A percentile compares a stretch with the other conserved stretches of the same genome.
Conservation (phyloP, 2,888 invertebrate species). For the Oligia latruncula region DNA sequence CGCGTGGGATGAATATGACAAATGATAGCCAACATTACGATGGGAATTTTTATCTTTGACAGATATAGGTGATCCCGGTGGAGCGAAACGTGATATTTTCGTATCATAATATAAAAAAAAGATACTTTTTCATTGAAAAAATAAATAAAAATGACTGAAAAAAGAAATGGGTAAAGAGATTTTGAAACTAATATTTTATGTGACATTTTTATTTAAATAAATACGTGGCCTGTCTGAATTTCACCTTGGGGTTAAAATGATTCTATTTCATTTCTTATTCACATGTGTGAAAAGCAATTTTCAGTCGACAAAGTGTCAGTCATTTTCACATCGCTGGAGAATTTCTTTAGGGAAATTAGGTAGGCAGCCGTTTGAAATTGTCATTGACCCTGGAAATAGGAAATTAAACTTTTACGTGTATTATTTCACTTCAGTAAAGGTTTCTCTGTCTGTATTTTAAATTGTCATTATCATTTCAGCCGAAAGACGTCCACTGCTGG, state of each 20-base stretch:
- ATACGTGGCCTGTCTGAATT: slow-evolving; percentile 22
- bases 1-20: slow-evolving; percentile 61
- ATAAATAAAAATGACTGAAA: slow-evolving; percentile 9
- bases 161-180: slow-evolving; percentile 8
- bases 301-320: slow-evolving; percentile 31
- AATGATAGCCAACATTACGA: slow-evolving; percentile 66
- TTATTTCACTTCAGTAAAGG: slow-evolving; percentile 4
- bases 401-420: slow-evolving; percentile 28
- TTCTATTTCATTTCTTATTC: slow-evolving; percentile 21
- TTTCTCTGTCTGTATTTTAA: slow-evolving; percentile 4
- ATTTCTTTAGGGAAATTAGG: slow-evolving; percentile 55
- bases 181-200: slow-evolving; percentile 16
- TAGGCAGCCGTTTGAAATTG: slow-evolving; percentile 22
- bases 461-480: neutral
- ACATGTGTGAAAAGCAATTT: slow-evolving; percentile 27
- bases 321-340: slow-evolving; percentile 28
- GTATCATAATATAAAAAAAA: slow-evolving; percentile 51
- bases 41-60: slow-evolving; percentile 67
- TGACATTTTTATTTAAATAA: slow-evolving; percentile 28
- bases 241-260: neutral
- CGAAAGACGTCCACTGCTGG: no score
- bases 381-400: slow-evolving; percentile 21
- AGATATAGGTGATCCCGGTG: slow-evolving; percentile 65
- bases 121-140: slow-evolving; percentile 21
- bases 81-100: slow-evolving; percentile 58